Base-by-base conservation (phyloP, 1,140 invertebrate species). In the Gyrodactylus bullatarudis region DNA sequence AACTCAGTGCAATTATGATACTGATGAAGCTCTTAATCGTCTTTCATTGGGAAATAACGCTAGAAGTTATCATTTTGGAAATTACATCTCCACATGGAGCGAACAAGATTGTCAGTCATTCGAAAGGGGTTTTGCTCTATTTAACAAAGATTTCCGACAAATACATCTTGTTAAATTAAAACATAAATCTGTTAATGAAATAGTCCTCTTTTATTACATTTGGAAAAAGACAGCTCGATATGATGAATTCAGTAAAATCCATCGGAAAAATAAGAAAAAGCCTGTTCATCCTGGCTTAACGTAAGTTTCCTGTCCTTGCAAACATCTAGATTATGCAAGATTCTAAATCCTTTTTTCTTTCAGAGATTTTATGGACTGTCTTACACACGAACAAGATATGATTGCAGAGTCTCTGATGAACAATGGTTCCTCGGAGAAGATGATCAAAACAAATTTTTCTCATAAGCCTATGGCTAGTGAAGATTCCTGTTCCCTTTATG, bases 161-260 rank as follows among this genome's bases (percentile, higher is more conserved):
- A 71, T 71, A 8, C 23, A 69, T 69, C 68, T 21, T 23, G 1
- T 21, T 24, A 16, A 71, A 24, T 26, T 71, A 26, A 8, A 24
- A 26, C 21, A 21, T 8, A 1, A 23, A 25, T 23, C 21, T 24
- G 26, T 71, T 26, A 24, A 21, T 8, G 70, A 71, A 71, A 71
- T 71, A 20, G 26, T 71, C 8, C 21, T 23, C 8, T 71, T 71
- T 71, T 71, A 71, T 71, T 71, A 71, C 24, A 23, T 71, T 16
- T 71, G 70, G 70, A 71, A 71, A 71, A 71, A 71, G 24, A 71
- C 70, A 20, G 70, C 70, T 26, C 70, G 70, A 24, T 71, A 71
- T 71, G 70, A 71, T 71, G 70, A 71, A 71, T 71, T 71, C 24
- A 71, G 21, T 26, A 21, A 24, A 26, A 23, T 21, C 20, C 24